Evolutionary conservation across 2,113 vertebrate genomes (phyloP).

Genomic region (Chinchilla lanigera): DNA sequence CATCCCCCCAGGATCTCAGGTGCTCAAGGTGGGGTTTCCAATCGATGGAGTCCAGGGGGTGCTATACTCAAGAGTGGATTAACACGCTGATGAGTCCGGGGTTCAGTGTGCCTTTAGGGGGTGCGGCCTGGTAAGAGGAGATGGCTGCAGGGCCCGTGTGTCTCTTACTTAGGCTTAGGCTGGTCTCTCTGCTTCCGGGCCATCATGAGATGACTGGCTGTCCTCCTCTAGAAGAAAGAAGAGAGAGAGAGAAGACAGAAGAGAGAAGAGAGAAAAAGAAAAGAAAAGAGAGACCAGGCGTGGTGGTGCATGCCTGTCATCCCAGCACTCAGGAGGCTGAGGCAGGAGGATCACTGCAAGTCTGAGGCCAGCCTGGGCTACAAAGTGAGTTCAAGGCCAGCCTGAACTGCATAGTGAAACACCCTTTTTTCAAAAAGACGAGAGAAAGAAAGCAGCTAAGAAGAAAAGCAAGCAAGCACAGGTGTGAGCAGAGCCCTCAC

Average conservation of each 20-base stretch:
- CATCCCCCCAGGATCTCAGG: not conserved
- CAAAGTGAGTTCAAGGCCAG: too few relatives aligned
- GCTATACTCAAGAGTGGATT: not conserved
- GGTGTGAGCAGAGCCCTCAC: not conserved
- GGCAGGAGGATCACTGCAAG: too few relatives aligned
- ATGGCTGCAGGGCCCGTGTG: not conserved
- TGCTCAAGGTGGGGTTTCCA: not conserved
- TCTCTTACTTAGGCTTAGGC: not conserved
- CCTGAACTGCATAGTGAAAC: too few relatives aligned
- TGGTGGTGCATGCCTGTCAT: too few relatives aligned
- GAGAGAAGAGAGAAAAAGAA: too few relatives aligned
- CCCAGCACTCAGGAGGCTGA: too few relatives aligned
- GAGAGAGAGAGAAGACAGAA: too few relatives aligned
- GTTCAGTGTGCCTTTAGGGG: not conserved
- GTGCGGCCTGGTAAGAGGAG: not conserved
- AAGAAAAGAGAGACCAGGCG: too few relatives aligned
- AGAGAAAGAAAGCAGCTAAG: too few relatives aligned
- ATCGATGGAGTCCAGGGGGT: not conserved
- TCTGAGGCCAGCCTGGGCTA: too few relatives aligned
- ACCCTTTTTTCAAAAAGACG: too few relatives aligned
- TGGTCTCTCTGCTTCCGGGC: not conserved
- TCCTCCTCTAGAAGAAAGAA: too few relatives aligned
- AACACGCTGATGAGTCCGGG: not conserved
- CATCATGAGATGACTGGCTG: not conserved
- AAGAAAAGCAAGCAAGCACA: not conserved